phyloP scores from a whole-genome alignment of 92 coral and sea anemone species.

The Paramuricea clavata region DNA sequence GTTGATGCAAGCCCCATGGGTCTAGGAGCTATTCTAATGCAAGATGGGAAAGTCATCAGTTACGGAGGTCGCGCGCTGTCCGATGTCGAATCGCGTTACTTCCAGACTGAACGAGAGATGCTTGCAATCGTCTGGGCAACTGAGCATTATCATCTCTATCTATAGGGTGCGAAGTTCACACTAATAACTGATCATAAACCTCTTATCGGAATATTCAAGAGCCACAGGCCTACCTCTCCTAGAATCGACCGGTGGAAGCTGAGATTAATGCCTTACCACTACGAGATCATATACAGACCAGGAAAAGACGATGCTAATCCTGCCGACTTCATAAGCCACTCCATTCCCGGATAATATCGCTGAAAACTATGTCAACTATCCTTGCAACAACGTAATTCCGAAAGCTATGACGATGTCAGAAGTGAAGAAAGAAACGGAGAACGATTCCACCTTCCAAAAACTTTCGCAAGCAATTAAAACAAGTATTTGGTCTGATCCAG shows the following conservation, averaged over 20 bases:
- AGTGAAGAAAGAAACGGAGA: too few species aligned
- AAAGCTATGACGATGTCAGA: too few species aligned
- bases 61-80: slow-evolving; percentile 55
- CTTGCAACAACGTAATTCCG: too few species aligned
- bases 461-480: too few species aligned
- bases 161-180: slow-evolving; percentile 60
- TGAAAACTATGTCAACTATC: too few species aligned
- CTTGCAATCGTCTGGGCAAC: slow-evolving; percentile 51
- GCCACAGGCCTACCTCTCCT: slow-evolving; percentile 59
- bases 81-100: slow-evolving; percentile 51
- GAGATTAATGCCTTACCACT: slow-evolving; percentile 67
- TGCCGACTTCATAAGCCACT: too few species aligned
- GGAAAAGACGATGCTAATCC: too few species aligned
- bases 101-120: slow-evolving; percentile 55
- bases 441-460: too few species aligned
- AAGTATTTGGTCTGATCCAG: too few species aligned
- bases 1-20: slow-evolving; percentile 52
- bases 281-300: slow-evolving; percentile 60
- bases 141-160: slow-evolving; percentile 55
- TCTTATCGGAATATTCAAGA: slow-evolving; percentile 54
- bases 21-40: slow-evolving; percentile 47
- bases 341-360: too few species aligned
- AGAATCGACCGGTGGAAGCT: slow-evolving; percentile 73
- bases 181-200: slow-evolving; percentile 75
- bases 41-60: slow-evolving; percentile 49